Evolutionary conservation across 2,888 invertebrate genomes (phyloP).

Genomic region (Dynastes tityus): DNA sequence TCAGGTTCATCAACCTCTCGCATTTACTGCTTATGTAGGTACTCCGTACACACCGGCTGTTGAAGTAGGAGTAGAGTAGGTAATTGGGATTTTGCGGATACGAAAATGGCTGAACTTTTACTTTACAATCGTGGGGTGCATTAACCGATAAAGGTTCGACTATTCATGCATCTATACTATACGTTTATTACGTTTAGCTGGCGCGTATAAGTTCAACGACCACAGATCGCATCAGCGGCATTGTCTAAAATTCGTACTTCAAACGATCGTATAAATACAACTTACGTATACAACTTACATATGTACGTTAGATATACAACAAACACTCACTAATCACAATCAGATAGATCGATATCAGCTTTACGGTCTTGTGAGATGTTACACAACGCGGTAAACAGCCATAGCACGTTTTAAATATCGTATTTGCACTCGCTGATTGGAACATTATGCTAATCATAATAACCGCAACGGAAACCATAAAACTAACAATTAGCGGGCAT

Average conservation of each 20-base stretch:
- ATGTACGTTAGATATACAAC: background rate
- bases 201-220: conserved; percentile 23
- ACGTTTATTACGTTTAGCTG: too few species aligned
- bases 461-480: conserved; percentile 17
- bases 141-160: conserved; percentile 33
- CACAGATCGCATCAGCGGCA: conserved; percentile 8
- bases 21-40: too few species aligned
- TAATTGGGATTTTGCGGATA: conserved; percentile 36
- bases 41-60: too few species aligned
- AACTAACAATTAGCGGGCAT: background rate
- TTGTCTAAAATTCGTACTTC: conserved; percentile 42
- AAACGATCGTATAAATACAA: conserved; percentile 11
- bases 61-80: too few species aligned
- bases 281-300: background rate
- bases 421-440: conserved; percentile 18
- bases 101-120: conserved; percentile 36
- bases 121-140: conserved; percentile 31
- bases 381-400: conserved; percentile 22
- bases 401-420: conserved; percentile 15
- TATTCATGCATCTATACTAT: conserved; percentile 5
- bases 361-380: background rate
- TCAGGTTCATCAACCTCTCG: conserved; percentile 17
- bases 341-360: conserved; percentile 15
- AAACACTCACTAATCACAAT: background rate
- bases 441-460: conserved; percentile 17